Conservation (phyloP, 2,797 vertebrate species). For the Typhlichthys subterraneus region DNA sequence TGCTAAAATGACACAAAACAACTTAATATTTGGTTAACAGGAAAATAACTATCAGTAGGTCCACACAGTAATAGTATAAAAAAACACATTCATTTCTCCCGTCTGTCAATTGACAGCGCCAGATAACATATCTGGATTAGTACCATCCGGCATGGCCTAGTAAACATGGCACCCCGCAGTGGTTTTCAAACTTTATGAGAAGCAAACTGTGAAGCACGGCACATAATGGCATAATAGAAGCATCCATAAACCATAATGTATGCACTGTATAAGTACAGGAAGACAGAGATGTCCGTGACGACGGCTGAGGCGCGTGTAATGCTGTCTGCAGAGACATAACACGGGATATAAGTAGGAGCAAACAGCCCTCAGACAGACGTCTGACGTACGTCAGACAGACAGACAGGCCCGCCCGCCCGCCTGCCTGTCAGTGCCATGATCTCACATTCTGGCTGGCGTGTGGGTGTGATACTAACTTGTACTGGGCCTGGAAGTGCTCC, state of each 20-base stretch:
- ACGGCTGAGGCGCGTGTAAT: not conserved
- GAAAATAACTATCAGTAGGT: not conserved
- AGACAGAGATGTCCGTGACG: not conserved
- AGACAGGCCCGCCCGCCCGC: no score
- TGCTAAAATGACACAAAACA: not conserved
- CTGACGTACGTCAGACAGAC: no score
- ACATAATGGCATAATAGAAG: not conserved
- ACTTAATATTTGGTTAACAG: not conserved
- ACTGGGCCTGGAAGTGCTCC: slow-evolving; percentile 96
- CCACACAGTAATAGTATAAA: no score
- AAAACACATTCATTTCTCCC: not conserved
- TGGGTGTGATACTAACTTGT: slow-evolving; percentile 83
- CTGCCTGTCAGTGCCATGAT: no score
- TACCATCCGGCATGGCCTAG: not conserved
- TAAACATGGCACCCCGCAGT: not conserved
- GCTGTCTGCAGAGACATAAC: no score
- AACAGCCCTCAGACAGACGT: no score
- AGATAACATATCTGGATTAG: not conserved
- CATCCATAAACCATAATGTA: not conserved
- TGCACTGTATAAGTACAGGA: not conserved
- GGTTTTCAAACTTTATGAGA: no score
- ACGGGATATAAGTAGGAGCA: no score
- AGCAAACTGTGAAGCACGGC: no score
- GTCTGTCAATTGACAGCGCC: not conserved
- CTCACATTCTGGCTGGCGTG: slow-evolving; percentile 1